These are phyloP conservation scores for Hyperoodon ampullatus DNA, from an alignment of 2,113 vertebrate species.

Conservation along the genomic window DNA sequence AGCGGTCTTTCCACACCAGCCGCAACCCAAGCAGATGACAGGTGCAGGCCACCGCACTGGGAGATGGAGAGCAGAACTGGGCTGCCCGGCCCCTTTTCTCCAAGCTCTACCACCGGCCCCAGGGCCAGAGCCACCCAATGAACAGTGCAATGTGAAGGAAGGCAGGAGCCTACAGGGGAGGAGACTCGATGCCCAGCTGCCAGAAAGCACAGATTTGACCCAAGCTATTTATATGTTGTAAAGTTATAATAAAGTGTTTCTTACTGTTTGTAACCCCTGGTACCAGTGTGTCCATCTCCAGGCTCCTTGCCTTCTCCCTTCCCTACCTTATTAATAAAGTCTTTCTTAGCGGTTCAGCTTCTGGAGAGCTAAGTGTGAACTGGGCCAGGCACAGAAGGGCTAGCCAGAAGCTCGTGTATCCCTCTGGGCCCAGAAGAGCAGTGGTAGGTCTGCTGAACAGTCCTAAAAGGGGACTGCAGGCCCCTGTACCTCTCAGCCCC, in stretches of 20 bases:
- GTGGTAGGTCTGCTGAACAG: neutral
- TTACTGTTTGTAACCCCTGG: slow-evolving; percentile 90
- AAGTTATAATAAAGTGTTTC: slow-evolving; percentile 92
- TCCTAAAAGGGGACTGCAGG: neutral
- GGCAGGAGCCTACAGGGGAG: slow-evolving; percentile 65
- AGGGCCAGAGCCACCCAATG: slow-evolving; percentile 64
- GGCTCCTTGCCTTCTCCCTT: slow-evolving; percentile 59
- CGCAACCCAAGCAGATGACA: slow-evolving; percentile 89
- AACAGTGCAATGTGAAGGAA: slow-evolving; percentile 80
- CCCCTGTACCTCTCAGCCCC: neutral
- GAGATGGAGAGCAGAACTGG: neutral
- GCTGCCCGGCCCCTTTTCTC: slow-evolving; percentile 59
- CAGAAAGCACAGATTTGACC: slow-evolving; percentile 89
- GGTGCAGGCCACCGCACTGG: neutral
- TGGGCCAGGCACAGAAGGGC: slow-evolving; percentile 4
- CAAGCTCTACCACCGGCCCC: slow-evolving; percentile 49
- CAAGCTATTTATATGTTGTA: slow-evolving; percentile 90
- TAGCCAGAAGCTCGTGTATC: neutral
- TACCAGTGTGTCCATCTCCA: slow-evolving; percentile 70
- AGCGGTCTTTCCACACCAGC: slow-evolving; percentile 82
- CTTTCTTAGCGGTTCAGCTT: slow-evolving; percentile 67
- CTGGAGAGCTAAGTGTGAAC: slow-evolving; percentile 70
- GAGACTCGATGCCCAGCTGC: slow-evolving; percentile 68
- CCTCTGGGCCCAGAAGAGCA: neutral
- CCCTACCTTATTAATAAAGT: slow-evolving; percentile 67